A percentile compares a stretch with the other conserved stretches of the same genome.
Conservation (phyloP, 1,140 invertebrate species). For the Scaptomyza hsui region DNA sequence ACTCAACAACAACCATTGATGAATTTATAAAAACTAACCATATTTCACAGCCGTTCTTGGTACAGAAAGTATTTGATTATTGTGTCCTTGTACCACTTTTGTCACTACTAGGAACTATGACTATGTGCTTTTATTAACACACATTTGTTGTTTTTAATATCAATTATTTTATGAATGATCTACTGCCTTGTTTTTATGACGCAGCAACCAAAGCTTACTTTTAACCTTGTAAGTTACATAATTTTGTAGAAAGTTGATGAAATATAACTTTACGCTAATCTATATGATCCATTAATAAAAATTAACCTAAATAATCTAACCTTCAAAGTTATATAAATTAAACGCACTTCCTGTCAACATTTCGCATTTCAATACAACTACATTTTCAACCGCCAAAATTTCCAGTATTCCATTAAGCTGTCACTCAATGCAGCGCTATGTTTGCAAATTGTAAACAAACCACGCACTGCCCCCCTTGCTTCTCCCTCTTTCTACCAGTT, state of each 20-base stretch:
- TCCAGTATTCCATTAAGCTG: slow-evolving; percentile 31
- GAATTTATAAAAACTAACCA: background rate
- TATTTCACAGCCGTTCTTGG: background rate
- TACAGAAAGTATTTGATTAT: background rate
- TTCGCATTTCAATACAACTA: slow-evolving; percentile 3
- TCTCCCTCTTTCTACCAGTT: background rate
- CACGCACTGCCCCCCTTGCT: slow-evolving; percentile 4
- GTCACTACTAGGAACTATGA: too few species aligned
- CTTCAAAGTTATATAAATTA: slow-evolving; percentile 54
- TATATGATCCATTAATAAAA: background rate
- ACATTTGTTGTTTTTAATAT: background rate
- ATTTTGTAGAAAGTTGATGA: too few species aligned
- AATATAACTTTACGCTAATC: background rate
- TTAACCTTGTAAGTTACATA: too few species aligned
- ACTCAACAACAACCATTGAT: background rate
- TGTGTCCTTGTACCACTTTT: background rate
- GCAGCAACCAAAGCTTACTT: background rate
- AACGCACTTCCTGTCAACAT: slow-evolving; percentile 35
- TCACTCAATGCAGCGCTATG: background rate
- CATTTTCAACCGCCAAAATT: slow-evolving; percentile 18
- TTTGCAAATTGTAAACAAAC: slow-evolving; percentile 74
- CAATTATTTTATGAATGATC: too few species aligned
- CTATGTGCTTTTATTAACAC: too few species aligned
- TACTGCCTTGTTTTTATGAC: too few species aligned
- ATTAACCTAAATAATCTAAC: slow-evolving; percentile 22